These are phyloP conservation scores for Cyclura pinguis DNA, from an alignment of 2,797 vertebrate genomes.

Conservation along the genomic window DNA sequence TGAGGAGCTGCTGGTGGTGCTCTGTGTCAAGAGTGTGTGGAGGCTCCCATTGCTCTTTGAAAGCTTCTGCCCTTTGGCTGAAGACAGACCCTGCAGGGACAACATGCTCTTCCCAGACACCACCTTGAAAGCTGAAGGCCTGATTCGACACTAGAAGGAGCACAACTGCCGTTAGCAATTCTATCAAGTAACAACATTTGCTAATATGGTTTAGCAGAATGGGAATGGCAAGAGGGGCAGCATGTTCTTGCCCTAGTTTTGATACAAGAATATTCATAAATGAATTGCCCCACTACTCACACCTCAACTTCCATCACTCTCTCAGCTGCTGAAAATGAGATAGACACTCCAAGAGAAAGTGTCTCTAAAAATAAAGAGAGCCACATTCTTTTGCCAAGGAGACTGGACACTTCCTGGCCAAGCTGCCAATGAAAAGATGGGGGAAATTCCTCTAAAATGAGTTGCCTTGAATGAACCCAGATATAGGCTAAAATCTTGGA, in stretches of 20 bases:
- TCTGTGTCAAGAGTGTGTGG: constrained; percentile 86
- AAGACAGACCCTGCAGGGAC: constrained; percentile 94
- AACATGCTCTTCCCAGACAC: constrained; percentile 92
- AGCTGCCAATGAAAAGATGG: not conserved
- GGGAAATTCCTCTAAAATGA: not conserved
- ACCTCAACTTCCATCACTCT: not conserved
- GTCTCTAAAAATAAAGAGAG: not conserved
- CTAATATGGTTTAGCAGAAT: not conserved
- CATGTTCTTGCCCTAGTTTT: not conserved
- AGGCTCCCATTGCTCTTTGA: constrained; percentile 90
- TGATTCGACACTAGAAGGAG: constrained; percentile 86
- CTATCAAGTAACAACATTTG: not conserved
- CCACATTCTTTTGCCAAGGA: not conserved
- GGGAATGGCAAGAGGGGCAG: not conserved
- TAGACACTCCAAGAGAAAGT: not conserved
- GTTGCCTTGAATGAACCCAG: not conserved
- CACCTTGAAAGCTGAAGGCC: constrained; percentile 92
- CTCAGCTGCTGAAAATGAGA: not conserved
- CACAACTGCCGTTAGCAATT: constrained; percentile 37
- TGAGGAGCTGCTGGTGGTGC: constrained; percentile 65
- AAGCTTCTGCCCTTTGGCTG: constrained; percentile 88
- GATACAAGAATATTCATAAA: not conserved
- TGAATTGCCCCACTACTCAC: not conserved
- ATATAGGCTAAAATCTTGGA: not conserved
- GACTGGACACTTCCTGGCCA: not conserved